phyloP scores from a whole-genome alignment of 2,113 vertebrate genomes.

The Oreocharis arfaki region DNA sequence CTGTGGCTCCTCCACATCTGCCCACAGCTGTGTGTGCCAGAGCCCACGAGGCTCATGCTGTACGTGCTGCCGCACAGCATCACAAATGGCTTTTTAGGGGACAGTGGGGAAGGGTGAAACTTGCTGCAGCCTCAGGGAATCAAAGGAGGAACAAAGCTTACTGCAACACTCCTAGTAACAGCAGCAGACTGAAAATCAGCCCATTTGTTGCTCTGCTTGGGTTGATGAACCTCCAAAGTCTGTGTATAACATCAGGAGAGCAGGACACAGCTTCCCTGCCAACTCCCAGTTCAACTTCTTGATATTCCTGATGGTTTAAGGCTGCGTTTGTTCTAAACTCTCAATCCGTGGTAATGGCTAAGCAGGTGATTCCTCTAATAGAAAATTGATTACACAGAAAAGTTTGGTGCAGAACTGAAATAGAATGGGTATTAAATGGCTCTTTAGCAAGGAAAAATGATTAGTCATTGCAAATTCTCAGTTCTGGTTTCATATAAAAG shows the following conservation, averaged over 20 bases:
- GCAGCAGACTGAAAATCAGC: background rate
- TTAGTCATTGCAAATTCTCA: background rate
- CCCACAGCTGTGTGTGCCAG: fast-evolving
- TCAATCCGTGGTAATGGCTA: background rate
- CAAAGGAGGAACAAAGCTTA: background rate
- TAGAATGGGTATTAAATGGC: background rate
- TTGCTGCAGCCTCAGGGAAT: background rate
- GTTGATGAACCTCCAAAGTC: background rate
- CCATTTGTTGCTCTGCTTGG: background rate
- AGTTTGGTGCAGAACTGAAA: background rate
- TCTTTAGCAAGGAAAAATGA: background rate
- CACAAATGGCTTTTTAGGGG: background rate
- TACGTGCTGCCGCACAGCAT: background rate
- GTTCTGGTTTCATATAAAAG: conserved; percentile 1
- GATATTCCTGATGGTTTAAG: conserved; percentile 1
- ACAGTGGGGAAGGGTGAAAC: background rate
- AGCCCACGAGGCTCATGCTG: fast-evolving
- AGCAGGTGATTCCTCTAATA: background rate
- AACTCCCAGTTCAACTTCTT: background rate
- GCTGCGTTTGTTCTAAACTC: background rate
- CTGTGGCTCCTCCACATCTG: background rate
- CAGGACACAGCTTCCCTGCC: background rate
- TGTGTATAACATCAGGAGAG: background rate
- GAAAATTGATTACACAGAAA: background rate
- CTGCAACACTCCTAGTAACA: background rate